Evolutionary conservation across 2,888 invertebrate genomes (phyloP).

Genomic region (Spialia ferax): DNA sequence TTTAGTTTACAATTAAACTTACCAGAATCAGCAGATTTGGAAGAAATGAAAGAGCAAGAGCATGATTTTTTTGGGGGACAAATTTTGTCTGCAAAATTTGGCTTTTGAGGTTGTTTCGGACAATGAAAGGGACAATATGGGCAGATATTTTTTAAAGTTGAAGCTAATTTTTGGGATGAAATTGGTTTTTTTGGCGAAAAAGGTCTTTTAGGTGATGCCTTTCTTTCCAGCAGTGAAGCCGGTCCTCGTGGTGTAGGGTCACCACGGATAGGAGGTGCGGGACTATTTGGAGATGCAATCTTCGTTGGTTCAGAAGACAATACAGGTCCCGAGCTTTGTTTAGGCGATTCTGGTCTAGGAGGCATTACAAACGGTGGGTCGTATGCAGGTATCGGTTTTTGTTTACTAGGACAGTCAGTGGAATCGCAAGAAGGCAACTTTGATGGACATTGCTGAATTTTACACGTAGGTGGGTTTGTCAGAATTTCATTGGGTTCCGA

Average conservation of each 20-base stretch:
- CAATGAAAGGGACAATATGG: constrained; percentile 33
- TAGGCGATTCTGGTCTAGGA: constrained; percentile 1
- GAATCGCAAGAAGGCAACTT: constrained; percentile 44
- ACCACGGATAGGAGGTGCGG: not conserved
- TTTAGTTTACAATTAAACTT: not conserved
- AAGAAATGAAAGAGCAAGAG: constrained; percentile 44
- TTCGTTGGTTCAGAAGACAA: constrained; percentile 12
- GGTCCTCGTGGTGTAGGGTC: constrained; percentile 9
- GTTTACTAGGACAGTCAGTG: constrained; percentile 46
- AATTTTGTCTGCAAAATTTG: not conserved
- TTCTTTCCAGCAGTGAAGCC: not conserved
- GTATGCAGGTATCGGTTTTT: constrained; percentile 40
- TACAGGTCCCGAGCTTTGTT: not conserved
- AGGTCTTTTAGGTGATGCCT: not conserved
- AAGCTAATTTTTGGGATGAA: not conserved
- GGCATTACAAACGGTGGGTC: constrained; percentile 9
- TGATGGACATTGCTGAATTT: constrained; percentile 52
- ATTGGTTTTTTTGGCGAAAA: constrained; percentile 10
- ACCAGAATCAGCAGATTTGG: constrained; percentile 14
- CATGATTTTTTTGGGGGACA: constrained; percentile 45
- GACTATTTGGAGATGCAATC: not conserved
- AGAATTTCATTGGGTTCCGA: constrained; percentile 48
- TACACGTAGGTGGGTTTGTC: constrained; percentile 50
- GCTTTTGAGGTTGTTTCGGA: constrained; percentile 14
- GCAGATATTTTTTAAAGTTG: constrained; percentile 8